phyloP scores from a whole-genome alignment of 2,113 vertebrate species.

The Sander lucioperca region DNA sequence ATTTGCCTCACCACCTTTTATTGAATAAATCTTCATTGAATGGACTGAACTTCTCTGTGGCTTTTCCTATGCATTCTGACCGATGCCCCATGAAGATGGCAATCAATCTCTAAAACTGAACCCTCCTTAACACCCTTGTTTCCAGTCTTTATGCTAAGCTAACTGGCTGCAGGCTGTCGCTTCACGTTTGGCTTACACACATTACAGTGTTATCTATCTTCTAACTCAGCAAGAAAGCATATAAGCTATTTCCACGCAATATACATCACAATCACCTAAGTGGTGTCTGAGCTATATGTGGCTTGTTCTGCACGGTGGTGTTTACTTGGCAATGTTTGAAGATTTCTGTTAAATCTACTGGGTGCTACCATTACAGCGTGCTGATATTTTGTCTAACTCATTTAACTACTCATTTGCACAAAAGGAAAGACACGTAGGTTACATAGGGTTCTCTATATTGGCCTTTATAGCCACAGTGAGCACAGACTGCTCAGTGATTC shows the following conservation, averaged over 20 bases:
- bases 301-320: background rate
- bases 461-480: constrained; percentile 72
- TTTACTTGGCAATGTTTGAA: background rate
- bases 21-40: too few species aligned
- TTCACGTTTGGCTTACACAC: too few species aligned
- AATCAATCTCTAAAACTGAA: too few species aligned
- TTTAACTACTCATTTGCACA: background rate
- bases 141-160: background rate
- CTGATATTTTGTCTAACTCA: background rate
- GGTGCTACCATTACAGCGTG: background rate
- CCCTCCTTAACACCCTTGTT: too few species aligned
- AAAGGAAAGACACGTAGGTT: background rate
- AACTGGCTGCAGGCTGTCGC: background rate
- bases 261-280: background rate
- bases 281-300: background rate
- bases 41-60: too few species aligned
- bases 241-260: background rate
- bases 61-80: too few species aligned
- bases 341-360: background rate
- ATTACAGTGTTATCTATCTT: background rate
- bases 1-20: too few species aligned
- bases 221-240: background rate
- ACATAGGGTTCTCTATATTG: constrained; percentile 67
- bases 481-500: constrained; percentile 65
- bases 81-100: too few species aligned